These are phyloP conservation scores for Catocala sponsa DNA, from an alignment of 2,888 invertebrate species.

Conservation along the genomic window DNA sequence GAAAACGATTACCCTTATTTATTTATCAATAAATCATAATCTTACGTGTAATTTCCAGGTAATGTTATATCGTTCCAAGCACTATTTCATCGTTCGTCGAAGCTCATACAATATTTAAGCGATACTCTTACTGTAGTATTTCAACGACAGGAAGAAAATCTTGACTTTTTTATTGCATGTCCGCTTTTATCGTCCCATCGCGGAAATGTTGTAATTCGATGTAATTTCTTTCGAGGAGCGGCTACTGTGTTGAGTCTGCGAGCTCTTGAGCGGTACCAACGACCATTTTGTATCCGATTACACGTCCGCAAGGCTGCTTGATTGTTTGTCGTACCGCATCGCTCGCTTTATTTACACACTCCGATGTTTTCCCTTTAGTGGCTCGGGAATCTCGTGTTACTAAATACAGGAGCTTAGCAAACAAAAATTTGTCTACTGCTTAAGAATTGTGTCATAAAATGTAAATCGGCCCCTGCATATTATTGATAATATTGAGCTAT, in stretches of 20 bases:
- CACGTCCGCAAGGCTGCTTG: constrained; percentile 70
- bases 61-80: constrained; percentile 29
- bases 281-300: constrained; percentile 80
- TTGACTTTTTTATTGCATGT: constrained; percentile 49
- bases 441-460: too few species aligned
- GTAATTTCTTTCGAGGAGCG: constrained; percentile 66
- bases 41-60: constrained; percentile 13
- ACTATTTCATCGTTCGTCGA: constrained; percentile 31
- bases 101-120: constrained; percentile 54
- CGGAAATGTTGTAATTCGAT: constrained; percentile 66
- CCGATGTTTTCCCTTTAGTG: constrained; percentile 69
- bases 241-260: constrained; percentile 64
- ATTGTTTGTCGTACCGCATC: constrained; percentile 73
- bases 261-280: constrained; percentile 65
- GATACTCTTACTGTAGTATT: constrained; percentile 45
- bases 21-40: not conserved
- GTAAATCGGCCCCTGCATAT: too few species aligned
- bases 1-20: constrained; percentile 12
- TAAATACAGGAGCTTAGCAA: constrained; percentile 52
- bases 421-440: constrained; percentile 40
- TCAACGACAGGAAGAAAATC: constrained; percentile 46
- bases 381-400: constrained; percentile 69
- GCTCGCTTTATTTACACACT: constrained; percentile 73
- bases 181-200: constrained; percentile 57
- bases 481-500: too few species aligned